Percentiles rank a stretch among this genome's conserved stretches.
These are phyloP conservation scores for Philereme vetulata DNA, from an alignment of 2,888 invertebrate genomes.

Conservation along the genomic window DNA sequence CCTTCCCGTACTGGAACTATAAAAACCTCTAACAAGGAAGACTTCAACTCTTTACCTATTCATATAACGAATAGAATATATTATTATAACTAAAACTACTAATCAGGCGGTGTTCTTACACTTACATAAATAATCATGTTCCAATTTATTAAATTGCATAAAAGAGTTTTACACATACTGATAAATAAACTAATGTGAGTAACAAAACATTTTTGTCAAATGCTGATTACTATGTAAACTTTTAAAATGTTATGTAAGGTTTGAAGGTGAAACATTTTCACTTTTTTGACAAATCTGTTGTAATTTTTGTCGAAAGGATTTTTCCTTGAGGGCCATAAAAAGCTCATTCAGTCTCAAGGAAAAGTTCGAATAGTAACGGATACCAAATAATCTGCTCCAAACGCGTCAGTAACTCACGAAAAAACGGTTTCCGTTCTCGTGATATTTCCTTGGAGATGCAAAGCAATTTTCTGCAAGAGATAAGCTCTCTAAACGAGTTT, in stretches of 20 bases:
- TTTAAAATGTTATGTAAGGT: too few species aligned
- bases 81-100: too few species aligned
- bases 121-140: too few species aligned
- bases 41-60: too few species aligned
- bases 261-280: background rate
- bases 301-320: constrained; percentile 9
- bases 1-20: constrained; percentile 1
- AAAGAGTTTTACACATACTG: too few species aligned
- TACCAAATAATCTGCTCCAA: constrained; percentile 49
- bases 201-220: too few species aligned
- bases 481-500: constrained; percentile 71
- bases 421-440: constrained; percentile 64
- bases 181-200: too few species aligned
- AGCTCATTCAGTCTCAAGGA: constrained; percentile 27
- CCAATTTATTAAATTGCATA: too few species aligned
- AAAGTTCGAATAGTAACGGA: constrained; percentile 32
- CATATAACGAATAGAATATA: too few species aligned
- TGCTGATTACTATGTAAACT: too few species aligned
- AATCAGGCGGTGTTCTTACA: too few species aligned
- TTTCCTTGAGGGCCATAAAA: constrained; percentile 29
- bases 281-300: constrained; percentile 12
- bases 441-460: constrained; percentile 79
- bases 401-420: constrained; percentile 63
- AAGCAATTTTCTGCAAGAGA: constrained; percentile 79
- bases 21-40: too few species aligned